phyloP scores from a whole-genome alignment of 2,888 invertebrate genomes.

The Sesia apiformis region DNA sequence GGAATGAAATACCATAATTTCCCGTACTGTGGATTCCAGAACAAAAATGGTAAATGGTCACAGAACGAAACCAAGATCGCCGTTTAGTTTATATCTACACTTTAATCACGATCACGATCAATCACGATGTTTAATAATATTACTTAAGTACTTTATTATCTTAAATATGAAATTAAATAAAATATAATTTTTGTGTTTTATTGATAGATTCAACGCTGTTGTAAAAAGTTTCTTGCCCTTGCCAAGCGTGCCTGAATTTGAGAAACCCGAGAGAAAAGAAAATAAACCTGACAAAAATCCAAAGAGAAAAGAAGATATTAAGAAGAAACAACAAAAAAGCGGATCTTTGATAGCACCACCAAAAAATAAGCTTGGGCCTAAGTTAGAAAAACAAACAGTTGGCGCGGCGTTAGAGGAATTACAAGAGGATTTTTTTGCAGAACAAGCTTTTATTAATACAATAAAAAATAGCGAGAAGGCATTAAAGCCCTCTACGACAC shows the following conservation, averaged over 20 bases:
- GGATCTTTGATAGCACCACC: slow-evolving; percentile 28
- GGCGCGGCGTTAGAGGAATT: neutral
- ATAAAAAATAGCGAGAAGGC: neutral
- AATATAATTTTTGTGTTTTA: neutral
- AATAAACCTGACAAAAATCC: slow-evolving; percentile 12
- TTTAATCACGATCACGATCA: too few species aligned
- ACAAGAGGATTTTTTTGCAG: neutral
- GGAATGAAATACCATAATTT: too few species aligned
- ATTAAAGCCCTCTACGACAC: neutral
- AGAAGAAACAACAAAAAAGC: slow-evolving; percentile 19
- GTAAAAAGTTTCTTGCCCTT: slow-evolving; percentile 47
- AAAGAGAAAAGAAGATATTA: slow-evolving; percentile 6
- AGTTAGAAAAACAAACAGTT: neutral
- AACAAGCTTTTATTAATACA: neutral
- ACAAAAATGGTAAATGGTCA: too few species aligned
- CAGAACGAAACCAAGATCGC: too few species aligned
- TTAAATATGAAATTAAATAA: too few species aligned
- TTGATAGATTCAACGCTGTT: slow-evolving; percentile 52
- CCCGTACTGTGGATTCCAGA: too few species aligned
- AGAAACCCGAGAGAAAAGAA: slow-evolving; percentile 10
- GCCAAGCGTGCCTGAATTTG: slow-evolving; percentile 9
- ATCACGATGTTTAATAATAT: too few species aligned
- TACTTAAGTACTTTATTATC: too few species aligned
- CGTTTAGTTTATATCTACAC: too few species aligned
- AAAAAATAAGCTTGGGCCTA: neutral